phyloP scores from a whole-genome alignment of 2,797 vertebrate genomes.

The Anguilla anguilla region DNA sequence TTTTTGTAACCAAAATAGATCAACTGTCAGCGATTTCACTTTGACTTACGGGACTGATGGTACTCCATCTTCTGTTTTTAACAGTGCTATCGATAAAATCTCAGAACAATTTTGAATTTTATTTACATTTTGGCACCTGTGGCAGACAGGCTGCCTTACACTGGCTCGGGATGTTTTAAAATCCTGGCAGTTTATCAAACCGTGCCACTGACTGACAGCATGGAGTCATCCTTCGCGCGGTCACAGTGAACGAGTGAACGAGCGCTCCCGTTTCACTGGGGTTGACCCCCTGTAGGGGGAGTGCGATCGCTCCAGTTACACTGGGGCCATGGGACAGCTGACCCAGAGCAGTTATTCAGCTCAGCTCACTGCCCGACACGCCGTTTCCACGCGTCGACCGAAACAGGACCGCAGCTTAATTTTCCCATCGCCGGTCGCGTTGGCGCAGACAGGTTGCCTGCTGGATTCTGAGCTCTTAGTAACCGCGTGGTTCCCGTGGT shows the following conservation, averaged over 20 bases:
- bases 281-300: too few species aligned
- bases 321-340: neutral
- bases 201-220: neutral
- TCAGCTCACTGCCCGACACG: neutral
- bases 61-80: neutral
- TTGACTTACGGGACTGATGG: neutral
- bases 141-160: neutral
- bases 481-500: neutral
- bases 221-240: neutral
- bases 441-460: neutral
- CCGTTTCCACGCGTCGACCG: neutral
- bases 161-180: neutral
- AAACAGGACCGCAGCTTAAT: neutral
- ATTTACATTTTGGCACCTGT: neutral
- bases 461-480: neutral
- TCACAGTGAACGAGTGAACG: neutral
- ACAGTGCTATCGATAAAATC: neutral
- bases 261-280: too few species aligned
- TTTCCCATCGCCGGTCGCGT: neutral
- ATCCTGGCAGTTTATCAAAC: neutral
- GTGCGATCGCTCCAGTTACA: too few species aligned
- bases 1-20: neutral
- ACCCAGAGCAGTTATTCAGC: neutral
- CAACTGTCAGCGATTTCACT: neutral
- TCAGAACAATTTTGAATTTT: neutral